phyloP scores from a whole-genome alignment of 1,140 invertebrate genomes.

The Carposina sasakii region DNA sequence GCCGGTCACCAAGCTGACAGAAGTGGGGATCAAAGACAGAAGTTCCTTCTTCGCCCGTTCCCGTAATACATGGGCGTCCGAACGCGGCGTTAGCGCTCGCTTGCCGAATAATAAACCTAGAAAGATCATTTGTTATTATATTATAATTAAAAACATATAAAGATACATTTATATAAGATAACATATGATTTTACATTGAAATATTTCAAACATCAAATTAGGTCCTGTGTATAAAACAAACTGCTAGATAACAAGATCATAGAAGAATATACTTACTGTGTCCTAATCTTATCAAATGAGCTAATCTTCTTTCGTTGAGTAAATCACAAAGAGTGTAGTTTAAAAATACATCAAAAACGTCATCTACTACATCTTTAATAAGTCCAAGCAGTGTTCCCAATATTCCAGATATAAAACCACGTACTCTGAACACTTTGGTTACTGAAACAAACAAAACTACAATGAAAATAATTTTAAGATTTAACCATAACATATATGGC shows the following conservation, averaged over 20 bases:
- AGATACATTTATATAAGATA: too few species aligned
- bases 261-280: slow-evolving; percentile 32
- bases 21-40: slow-evolving; percentile 8
- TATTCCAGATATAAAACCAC: slow-evolving; percentile 17
- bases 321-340: slow-evolving; percentile 15
- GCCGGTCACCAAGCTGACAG: slow-evolving; percentile 13
- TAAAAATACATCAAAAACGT: slow-evolving; percentile 19
- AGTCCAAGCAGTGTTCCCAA: slow-evolving; percentile 24
- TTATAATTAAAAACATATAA: too few species aligned
- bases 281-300: slow-evolving; percentile 45
- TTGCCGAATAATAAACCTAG: slow-evolving; percentile 45
- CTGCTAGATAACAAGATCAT: background rate
- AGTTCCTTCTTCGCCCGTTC: slow-evolving; percentile 24
- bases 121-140: too few species aligned
- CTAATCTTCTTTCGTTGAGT: slow-evolving; percentile 35
- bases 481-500: too few species aligned
- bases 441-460: slow-evolving; percentile 32
- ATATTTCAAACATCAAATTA: background rate
- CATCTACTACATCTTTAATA: slow-evolving; percentile 15
- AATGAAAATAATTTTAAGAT: background rate
- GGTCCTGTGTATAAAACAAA: background rate
- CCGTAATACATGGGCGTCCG: slow-evolving; percentile 21
- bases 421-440: slow-evolving; percentile 29
- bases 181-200: background rate
- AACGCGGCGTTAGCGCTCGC: slow-evolving; percentile 14